phyloP scores from a whole-genome alignment of 2,113 vertebrate genomes.

The Oncorhynchus mykiss region DNA sequence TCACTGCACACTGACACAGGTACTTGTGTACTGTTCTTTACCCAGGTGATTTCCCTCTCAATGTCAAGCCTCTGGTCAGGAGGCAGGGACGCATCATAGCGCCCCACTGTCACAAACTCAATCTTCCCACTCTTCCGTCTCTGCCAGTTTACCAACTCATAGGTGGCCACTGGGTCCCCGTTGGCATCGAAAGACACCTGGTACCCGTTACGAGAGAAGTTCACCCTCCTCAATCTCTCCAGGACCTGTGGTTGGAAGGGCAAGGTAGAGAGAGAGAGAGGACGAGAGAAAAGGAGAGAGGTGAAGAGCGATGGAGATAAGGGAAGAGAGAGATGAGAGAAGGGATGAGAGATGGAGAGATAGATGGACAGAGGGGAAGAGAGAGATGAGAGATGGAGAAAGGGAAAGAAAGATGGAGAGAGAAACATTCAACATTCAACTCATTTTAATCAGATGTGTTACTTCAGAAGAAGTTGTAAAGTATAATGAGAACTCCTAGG shows the following conservation, averaged over 20 bases:
- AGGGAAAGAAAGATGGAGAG: too few species aligned
- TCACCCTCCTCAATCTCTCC: slow-evolving; percentile 52
- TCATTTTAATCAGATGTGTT: background rate
- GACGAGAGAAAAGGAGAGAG: background rate
- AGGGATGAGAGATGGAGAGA: too few species aligned
- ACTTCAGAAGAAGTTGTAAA: too few species aligned
- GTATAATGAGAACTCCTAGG: too few species aligned
- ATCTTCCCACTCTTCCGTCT: slow-evolving; percentile 29
- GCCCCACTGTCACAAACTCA: slow-evolving; percentile 59
- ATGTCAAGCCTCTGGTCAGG: slow-evolving; percentile 56
- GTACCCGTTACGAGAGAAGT: slow-evolving; percentile 62
- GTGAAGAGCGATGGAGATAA: background rate
- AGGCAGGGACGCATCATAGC: slow-evolving; percentile 61
- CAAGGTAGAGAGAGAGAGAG: background rate
- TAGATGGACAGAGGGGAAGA: background rate
- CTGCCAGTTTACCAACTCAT: slow-evolving; percentile 72
- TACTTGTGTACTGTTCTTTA: slow-evolving; percentile 40
- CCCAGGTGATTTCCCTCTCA: slow-evolving; percentile 57
- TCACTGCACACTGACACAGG: slow-evolving; percentile 66
- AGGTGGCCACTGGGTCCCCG: slow-evolving; percentile 65
- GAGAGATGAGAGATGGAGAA: background rate
- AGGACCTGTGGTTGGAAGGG: slow-evolving; percentile 45
- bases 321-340: too few species aligned
- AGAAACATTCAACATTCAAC: background rate
- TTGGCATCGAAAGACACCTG: slow-evolving; percentile 65